Percentiles rank a stretch among this genome's conserved stretches.
Evolutionary conservation across 2,888 invertebrate genomes (phyloP).

Genomic region (Apamea monoglypha): DNA sequence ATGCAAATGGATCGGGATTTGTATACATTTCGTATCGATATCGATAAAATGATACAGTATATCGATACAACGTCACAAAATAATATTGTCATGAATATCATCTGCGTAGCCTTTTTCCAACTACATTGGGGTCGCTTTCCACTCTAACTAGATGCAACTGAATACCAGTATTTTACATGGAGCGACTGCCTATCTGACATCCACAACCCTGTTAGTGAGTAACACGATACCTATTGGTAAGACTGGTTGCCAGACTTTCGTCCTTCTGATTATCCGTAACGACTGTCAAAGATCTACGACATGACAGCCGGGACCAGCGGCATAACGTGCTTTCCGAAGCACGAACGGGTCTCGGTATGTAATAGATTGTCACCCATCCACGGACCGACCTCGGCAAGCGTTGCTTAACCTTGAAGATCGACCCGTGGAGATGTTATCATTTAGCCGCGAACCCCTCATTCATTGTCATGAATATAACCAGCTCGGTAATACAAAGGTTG

Average conservation of each 20-base stretch:
- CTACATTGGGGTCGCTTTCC: neutral
- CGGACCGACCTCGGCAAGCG: neutral
- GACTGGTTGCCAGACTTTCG: too few species aligned
- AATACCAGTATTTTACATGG: neutral
- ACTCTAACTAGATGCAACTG: neutral
- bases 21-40: constrained; percentile 52
- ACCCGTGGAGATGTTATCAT: neutral
- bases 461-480: neutral
- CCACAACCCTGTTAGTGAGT: neutral
- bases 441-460: neutral
- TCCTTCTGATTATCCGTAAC: neutral
- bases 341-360: neutral
- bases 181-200: neutral
- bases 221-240: too few species aligned
- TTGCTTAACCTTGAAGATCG: neutral
- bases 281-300: neutral
- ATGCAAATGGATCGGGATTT: constrained; percentile 72
- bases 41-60: constrained; percentile 49
- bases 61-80: constrained; percentile 11
- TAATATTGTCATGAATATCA: neutral
- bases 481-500: constrained; percentile 16
- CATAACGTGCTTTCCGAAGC: too few species aligned
- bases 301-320: neutral
- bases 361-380: neutral
- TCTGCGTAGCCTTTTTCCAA: neutral